These are phyloP conservation scores for Sorex fumeus DNA, from an alignment of 2,113 vertebrate genomes.

Conservation along the genomic window DNA sequence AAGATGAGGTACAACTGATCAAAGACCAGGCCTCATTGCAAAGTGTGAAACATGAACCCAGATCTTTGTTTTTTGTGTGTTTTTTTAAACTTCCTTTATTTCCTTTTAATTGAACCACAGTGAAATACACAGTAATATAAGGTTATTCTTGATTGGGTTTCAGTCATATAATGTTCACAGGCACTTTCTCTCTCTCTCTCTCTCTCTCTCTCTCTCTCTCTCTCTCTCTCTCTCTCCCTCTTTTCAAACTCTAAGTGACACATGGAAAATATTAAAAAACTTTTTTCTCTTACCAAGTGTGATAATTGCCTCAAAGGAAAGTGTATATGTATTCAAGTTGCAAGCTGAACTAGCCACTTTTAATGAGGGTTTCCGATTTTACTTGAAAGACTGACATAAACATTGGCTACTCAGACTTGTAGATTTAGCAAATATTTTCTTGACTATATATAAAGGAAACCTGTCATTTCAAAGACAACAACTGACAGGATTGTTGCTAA, in stretches of 20 bases:
- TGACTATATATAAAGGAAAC: slow-evolving; percentile 46
- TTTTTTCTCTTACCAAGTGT: neutral
- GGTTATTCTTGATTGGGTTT: too few species aligned
- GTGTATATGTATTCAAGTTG: neutral
- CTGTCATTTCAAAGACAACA: slow-evolving; percentile 38
- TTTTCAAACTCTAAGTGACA: neutral
- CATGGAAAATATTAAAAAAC: neutral
- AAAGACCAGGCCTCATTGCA: too few species aligned
- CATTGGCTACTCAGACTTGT: neutral
- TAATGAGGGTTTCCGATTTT: neutral
- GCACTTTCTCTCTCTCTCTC: too few species aligned
- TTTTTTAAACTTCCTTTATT: too few species aligned
- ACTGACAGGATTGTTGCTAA: slow-evolving; percentile 26
- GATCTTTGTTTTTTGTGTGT: too few species aligned
- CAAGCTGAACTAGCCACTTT: neutral
- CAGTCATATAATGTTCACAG: too few species aligned
- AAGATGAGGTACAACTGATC: too few species aligned
- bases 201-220: too few species aligned
- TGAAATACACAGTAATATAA: too few species aligned
- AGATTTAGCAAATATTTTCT: slow-evolving; percentile 4
- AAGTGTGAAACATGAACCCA: too few species aligned
- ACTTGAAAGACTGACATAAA: slow-evolving; percentile 37
- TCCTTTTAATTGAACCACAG: too few species aligned
- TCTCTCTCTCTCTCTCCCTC: too few species aligned
- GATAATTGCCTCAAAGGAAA: neutral